Evolutionary conservation across 2,797 vertebrate species (phyloP).

Genomic region (Sebastes itinus): DNA sequence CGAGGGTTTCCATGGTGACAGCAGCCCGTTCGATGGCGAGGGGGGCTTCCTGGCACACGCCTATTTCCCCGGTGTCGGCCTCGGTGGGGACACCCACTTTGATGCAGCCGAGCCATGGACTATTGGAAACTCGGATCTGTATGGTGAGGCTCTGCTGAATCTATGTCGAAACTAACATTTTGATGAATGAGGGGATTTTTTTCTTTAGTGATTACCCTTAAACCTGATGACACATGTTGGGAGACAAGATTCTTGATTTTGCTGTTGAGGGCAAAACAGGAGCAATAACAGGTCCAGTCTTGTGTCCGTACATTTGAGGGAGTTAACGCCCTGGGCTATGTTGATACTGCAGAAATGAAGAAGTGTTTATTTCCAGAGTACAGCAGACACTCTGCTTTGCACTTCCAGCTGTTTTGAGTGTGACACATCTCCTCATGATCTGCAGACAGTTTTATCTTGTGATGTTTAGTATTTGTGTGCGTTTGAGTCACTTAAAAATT

Average conservation of each 20-base stretch:
- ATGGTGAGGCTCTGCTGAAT: constrained; percentile 78
- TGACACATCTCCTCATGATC: constrained; percentile 42
- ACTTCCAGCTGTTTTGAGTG: constrained; percentile 24
- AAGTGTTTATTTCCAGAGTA: constrained; percentile 42
- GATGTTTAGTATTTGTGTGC: neutral
- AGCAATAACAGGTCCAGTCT: constrained; percentile 39
- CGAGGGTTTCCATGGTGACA: constrained; percentile 93
- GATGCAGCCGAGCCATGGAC: constrained; percentile 94
- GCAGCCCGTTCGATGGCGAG: constrained; percentile 93
- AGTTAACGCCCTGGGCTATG: neutral
- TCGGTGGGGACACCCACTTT: constrained; percentile 95
- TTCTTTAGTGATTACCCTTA: neutral
- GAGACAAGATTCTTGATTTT: constrained; percentile 2
- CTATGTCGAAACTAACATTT: neutral
- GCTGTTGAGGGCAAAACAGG: constrained; percentile 13
- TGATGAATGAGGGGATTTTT: neutral
- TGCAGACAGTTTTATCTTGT: constrained; percentile 13
- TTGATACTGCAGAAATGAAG: constrained; percentile 5
- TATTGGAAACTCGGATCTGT: constrained; percentile 84
- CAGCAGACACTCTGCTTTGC: constrained; percentile 4
- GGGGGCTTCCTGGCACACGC: constrained; percentile 95
- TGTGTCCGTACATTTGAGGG: constrained; percentile 2
- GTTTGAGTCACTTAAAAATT: constrained; percentile 37
- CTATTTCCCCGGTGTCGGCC: constrained; percentile 91
- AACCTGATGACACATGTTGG: constrained; percentile 14